Percentiles rank a stretch among this genome's conserved stretches.
phyloP scores from a whole-genome alignment of 2,113 vertebrate genomes.

The Chamaea fasciata region DNA sequence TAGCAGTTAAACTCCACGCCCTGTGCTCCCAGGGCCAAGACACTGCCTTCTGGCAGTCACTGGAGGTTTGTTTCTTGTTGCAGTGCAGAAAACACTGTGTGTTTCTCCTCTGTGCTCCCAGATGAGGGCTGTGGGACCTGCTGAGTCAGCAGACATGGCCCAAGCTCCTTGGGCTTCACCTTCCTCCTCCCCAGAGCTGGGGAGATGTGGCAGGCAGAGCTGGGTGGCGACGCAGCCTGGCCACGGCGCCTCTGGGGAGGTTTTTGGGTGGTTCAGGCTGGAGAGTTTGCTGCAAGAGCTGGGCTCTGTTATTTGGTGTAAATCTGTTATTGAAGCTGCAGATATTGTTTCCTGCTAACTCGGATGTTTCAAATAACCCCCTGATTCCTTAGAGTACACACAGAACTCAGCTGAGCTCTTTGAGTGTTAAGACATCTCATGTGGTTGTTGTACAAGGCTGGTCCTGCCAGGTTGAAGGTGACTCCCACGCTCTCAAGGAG shows the following conservation, averaged over 20 bases:
- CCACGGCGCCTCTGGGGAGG: too few species aligned
- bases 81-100: background rate
- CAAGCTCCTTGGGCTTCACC: background rate
- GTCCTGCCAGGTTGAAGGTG: background rate
- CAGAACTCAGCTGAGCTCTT: background rate
- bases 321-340: background rate
- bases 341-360: background rate
- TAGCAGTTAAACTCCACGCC: background rate
- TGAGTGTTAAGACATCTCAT: background rate
- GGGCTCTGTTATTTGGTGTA: background rate
- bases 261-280: background rate
- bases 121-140: background rate
- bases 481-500: background rate
- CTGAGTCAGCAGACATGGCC: background rate
- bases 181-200: accelerated
- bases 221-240: background rate
- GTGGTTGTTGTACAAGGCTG: background rate
- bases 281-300: background rate
- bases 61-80: background rate
- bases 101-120: background rate
- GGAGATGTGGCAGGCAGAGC: background rate
- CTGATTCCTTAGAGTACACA: background rate
- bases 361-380: background rate
- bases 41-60: background rate
- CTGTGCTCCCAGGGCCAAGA: background rate